Percentiles rank a stretch among this genome's conserved stretches.
These are phyloP conservation scores for Pseudococcus jackbeardsleyi DNA, from an alignment of 2,888 invertebrate species.

Conservation along the genomic window DNA sequence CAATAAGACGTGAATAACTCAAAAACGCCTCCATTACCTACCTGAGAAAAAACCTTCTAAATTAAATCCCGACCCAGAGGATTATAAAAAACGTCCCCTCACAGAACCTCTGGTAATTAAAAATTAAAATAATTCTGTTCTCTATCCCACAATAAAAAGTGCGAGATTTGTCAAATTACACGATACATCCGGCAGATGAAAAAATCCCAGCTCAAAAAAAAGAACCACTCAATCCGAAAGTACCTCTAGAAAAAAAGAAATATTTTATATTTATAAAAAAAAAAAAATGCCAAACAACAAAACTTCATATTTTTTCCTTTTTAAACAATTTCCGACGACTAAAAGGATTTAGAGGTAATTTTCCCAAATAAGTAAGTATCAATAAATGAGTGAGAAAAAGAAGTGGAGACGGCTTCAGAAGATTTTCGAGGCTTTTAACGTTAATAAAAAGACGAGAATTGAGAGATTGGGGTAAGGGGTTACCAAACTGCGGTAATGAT, in stretches of 20 bases:
- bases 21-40: no score
- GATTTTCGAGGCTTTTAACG: constrained; percentile 48
- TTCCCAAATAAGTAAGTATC: constrained; percentile 52
- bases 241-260: background rate
- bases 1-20: no score
- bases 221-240: background rate
- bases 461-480: constrained; percentile 29
- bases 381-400: constrained; percentile 53
- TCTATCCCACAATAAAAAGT: background rate
- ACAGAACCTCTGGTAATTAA: no score
- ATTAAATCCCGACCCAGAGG: no score
- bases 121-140: background rate
- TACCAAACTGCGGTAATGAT: constrained; percentile 33
- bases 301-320: constrained; percentile 38
- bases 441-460: constrained; percentile 48
- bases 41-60: no score
- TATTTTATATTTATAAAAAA: background rate
- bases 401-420: constrained; percentile 29
- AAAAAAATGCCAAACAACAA: constrained; percentile 11
- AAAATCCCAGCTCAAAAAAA: background rate
- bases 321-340: constrained; percentile 53
- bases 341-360: constrained; percentile 52
- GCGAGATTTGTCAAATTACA: background rate
- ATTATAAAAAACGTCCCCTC: no score
- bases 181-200: background rate